A percentile compares a stretch with the other conserved stretches of the same genome.
Conservation (phyloP, 2,797 vertebrate species). For the Podarcis lilfordi region DNA sequence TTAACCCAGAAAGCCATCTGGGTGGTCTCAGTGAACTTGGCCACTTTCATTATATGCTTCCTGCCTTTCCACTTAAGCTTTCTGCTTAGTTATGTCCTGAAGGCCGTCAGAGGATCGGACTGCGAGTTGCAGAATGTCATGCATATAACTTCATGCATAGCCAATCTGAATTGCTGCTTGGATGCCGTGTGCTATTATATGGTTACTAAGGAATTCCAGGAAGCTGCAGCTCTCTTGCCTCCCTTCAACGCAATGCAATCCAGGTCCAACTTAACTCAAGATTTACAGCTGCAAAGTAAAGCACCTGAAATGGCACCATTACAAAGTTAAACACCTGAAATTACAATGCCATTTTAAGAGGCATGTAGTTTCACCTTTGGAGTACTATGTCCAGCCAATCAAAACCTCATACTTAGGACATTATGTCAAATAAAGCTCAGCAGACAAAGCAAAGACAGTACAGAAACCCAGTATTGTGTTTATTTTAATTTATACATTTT, state of each 20-base stretch:
- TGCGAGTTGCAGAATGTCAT: slow-evolving; percentile 64
- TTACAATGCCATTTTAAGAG: background rate
- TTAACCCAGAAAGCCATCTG: slow-evolving; percentile 35
- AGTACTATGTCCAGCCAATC: background rate
- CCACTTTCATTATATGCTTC: slow-evolving; percentile 82
- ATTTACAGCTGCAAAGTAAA: background rate
- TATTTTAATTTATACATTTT: background rate
- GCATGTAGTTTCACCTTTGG: background rate
- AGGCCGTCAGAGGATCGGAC: slow-evolving; percentile 61
- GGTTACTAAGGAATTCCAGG: slow-evolving; percentile 82
- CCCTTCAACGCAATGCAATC: background rate
- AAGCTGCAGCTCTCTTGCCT: slow-evolving; percentile 56
- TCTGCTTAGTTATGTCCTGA: slow-evolving; percentile 75
- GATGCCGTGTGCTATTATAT: slow-evolving; percentile 80
- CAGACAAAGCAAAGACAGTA: background rate
- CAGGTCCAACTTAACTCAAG: background rate
- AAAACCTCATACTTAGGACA: background rate
- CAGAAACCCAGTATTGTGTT: background rate
- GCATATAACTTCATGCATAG: slow-evolving; percentile 78
- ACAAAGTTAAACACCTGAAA: background rate
- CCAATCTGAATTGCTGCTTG: slow-evolving; percentile 84
- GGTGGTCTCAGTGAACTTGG: slow-evolving; percentile 77
- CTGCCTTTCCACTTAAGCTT: slow-evolving; percentile 75
- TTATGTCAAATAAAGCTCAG: background rate
- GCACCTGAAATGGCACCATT: too few species aligned